Evolutionary conservation across 2,888 invertebrate genomes (phyloP), one percentile per base, ranked within the genome.

Genomic region (Troides aeacus): DNA sequence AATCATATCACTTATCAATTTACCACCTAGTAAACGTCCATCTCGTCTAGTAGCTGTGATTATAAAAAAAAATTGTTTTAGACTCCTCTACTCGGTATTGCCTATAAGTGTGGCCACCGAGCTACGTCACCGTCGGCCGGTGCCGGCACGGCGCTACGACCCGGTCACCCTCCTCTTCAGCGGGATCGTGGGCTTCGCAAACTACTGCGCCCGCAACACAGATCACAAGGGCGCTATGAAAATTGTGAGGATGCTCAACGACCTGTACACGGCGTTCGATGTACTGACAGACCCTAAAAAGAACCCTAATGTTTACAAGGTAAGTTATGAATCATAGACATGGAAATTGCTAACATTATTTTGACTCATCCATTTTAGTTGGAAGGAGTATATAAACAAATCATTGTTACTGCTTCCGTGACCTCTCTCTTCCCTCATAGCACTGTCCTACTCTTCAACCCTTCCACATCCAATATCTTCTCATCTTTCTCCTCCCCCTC

Each of bases 91-190:
- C 88, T 99, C 99, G 0, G 98, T 99, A 42, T 92, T 99, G 72
- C 99, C 99, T 59, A 96, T 97, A 79, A 97, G 97, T 73, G 99
- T 99, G 62, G 99, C 99, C n/a, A 98, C 96, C 75, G 98, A 99
- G 81, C 93, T 99, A 61, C 95, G 99, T 69, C 98, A 99, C 87
- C 95, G 97, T 74, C 94, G 98, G 58, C 98, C 98, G 1, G 98
- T 99, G 17, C 96, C 97, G 2, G 98, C 99, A 6, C 94, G 89
- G 67, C 95, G 97, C 72, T 98, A 97, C 84, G 98, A 97, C 81
- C 95, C 96, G 64, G 99, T 99, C 58, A 98, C 99, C 0, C 93
- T 99, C 0, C 95, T 99, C 79, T 99, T 99, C 93, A 98, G 98
- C 62, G 99, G 99, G 0, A 90, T 92, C 39, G 98, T 98, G 17